Base-by-base conservation (phyloP, 1,140 invertebrate species). In the Bombus consobrinus region DNA sequence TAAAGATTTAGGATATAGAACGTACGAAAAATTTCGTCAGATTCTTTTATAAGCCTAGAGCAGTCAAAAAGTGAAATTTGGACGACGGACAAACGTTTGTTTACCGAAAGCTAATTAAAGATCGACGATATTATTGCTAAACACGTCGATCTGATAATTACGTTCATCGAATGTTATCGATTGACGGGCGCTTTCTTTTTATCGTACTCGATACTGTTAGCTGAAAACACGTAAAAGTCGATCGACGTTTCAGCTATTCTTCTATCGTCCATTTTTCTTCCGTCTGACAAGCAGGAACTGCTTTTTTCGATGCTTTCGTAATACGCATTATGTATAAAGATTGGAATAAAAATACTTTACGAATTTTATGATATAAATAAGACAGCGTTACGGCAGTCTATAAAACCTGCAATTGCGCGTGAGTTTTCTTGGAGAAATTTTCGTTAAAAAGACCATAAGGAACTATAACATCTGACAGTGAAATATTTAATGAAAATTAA, bases 181-280 rank as follows among this genome's bases (percentile, higher is more conserved):
- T 41, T 18, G 5, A 22, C 18, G 9, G 34, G 8, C 4, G 41
- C 3, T 2, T 47, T 28, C 43, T 32, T 71, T 72, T 71, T 84
- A 84, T 79, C 82, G 18, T 6, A 18, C 4, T 32, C 8, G 82
- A 79, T 53, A 62, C 13, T 41, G 66, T 62, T 84, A 62, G 37
- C 66, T 18, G n/a, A 12, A n/a, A 68, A 64, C n/a, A 13, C 37
- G 39, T 39, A n/a, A 39, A 34, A 72, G 71, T 59, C 74, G 74
- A 69, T 34, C 32, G 25, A 34, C 28, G n/a, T 81, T 47, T 47
- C 25, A 4, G 18, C 47, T 53, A 53, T 53, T 53, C 43, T 71
- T 59, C 53, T 13, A 15, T 3, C 3, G 25, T 53, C 6, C 13
- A 8, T n/a, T 69, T 77, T 39, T 71, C 41, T n/a, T 3, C 0